Base-by-base conservation (phyloP, 2,113 vertebrate species). In the Perca fluviatilis region DNA sequence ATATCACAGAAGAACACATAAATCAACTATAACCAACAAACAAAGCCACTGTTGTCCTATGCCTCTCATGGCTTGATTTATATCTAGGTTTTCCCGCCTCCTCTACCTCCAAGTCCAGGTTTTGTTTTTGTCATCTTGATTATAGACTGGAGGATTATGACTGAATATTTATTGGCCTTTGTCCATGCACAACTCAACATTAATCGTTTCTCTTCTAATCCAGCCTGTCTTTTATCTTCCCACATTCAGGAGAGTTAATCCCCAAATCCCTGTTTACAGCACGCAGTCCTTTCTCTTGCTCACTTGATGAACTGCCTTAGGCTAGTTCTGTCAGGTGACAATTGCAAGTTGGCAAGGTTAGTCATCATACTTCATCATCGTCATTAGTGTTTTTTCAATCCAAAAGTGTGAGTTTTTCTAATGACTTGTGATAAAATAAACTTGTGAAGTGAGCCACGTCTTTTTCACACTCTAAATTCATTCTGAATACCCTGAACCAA, bases 211-310 rank as follows among this genome's bases (percentile, higher is more conserved):
- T 87, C 87, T 83, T 89, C 86, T 94, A 93, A 94, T 92, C 93
- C 91, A 79, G 83, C 69, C 84, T 61, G 79, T 87, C 82, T 93
- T 94, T 92, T 93, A 94, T 92, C 91, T 92, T 92, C 90, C 90
- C 89, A 94, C 91, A 92, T 92, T 91, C 94, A 94, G 78, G 86
- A 82, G 68, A 86, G 89, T 86, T 95, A 94, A 94, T 95, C 93
- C 89, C 64, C 73, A 88, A 94, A 93, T 94, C 92, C 92, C 84
- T 89, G 86, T 93, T 94, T 90, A 89, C 82, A 82, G 82, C 93
- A 92, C 77, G 76, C 84, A 89, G 78, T 84, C 83, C 80, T 91
- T 90, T 89, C 75, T 86, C 57, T 82, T 87, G 77, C 73, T 86
- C 62, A 71, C 83, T 88, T 85, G 79, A 91, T 79, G 87, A 87